Base-by-base conservation (phyloP, 64 coral and sea anemone genomes). In the Stylophora pistillata region DNA sequence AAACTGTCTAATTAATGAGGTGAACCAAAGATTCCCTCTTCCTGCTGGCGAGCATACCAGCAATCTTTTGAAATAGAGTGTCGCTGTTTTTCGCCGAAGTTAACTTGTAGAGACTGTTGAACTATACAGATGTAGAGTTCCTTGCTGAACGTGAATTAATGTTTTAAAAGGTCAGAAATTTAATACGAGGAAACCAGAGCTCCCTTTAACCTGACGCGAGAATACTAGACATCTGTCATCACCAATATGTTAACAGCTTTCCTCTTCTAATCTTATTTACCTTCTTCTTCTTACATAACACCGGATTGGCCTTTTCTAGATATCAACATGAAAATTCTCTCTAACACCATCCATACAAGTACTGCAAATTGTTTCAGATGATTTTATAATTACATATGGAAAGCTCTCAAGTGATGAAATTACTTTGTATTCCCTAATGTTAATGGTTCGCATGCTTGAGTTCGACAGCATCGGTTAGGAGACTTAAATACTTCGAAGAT, bases 91-190 rank as follows among this genome's bases (percentile, higher is more conserved):
- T 65, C 29, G 9, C 30, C 21, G 15, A 31, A 82, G 34, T 63
- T 65, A 34, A 21, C 32, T 53, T 41, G 32, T 68, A 37, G 62
- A 70, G 28, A 34, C 23, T 84, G n/a, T 28, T 70, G 13, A 68
- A 55, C 60, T 13, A 70, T 53, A 69, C 61, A 70, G 58, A 84
- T 65, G 80, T 47, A 69, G 10, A 33, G 13, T 30, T 84, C 34
- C 80, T 53, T 84, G 53, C 26, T 37, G 80, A 69, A 69, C 80
- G 62, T 53, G 37, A 27, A 70, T 64, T 21, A 78, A 53, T 60
- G 47, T 60, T 70, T 78, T 53, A 37, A 84, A n/a, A 84, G 80
- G 61, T 84, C 80, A 84, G 80, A 70, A 84, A 84, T 70, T 54
- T 70, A 84, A 84, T 31, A 84, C 80, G 18, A 28, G 1, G 80